Conservation (phyloP, 2,888 invertebrate genomes). For the Callinectes sapidus region DNA sequence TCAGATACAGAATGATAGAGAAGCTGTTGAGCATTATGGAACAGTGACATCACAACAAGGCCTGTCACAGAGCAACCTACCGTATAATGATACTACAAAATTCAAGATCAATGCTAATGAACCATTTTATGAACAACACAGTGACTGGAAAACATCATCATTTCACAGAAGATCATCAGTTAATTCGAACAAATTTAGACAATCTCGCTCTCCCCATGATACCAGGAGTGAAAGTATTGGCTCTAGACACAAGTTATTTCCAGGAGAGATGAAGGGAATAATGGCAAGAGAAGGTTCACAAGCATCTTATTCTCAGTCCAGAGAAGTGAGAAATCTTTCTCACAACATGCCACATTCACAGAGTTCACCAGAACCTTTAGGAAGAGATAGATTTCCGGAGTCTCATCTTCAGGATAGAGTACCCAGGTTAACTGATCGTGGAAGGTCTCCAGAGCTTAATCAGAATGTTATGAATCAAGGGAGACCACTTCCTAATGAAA, state of each 20-base stretch:
- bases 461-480: not conserved
- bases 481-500: not conserved
- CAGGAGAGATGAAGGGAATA: slow-evolving; percentile 32
- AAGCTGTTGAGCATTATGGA: not conserved
- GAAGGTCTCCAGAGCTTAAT: not conserved
- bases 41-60: not conserved
- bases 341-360: not conserved
- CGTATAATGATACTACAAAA: slow-evolving; percentile 18
- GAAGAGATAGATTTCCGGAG: slow-evolving; percentile 5
- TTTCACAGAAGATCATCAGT: not conserved
- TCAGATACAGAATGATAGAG: not conserved
- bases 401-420: slow-evolving; percentile 8
- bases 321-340: not conserved
- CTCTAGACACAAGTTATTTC: slow-evolving; percentile 19
- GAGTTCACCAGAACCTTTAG: slow-evolving; percentile 12
- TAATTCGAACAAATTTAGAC: slow-evolving; percentile 27
- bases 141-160: slow-evolving; percentile 31
- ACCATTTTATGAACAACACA: slow-evolving; percentile 14
- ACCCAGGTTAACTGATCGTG: not conserved
- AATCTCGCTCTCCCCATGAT: not conserved
- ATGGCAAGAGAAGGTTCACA: slow-evolving; percentile 10
- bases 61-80: slow-evolving; percentile 17
- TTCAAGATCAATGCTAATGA: not conserved
- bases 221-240: not conserved
- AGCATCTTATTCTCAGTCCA: not conserved